Base-by-base conservation (phyloP, 2,113 vertebrate species). In the Chaenogobius annularis region DNA sequence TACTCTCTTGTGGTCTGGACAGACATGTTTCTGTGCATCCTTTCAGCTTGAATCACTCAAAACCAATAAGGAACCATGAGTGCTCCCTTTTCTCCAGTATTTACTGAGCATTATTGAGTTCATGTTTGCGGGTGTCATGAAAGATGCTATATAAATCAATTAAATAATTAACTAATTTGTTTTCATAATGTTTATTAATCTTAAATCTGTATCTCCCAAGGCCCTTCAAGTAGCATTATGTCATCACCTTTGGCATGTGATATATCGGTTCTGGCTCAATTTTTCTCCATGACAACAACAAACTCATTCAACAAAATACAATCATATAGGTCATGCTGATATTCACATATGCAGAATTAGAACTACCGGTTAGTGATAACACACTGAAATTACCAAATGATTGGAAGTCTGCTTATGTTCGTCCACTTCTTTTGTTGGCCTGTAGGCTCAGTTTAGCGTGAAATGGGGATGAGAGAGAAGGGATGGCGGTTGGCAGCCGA, bases 271-370 rank as follows among this genome's bases (percentile, higher is more conserved):
- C 58, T 61, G 17, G 58, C 58, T 26, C 26, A 35, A 35, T 26
- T 37, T 37, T 37, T 62, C 59, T 37, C 59, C 7, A 19, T 62
- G 59, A 37, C 59, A 37, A 62, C 59, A 62, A 62, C 37, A 40
- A 40, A 13, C 31, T 10, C 37, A 19, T 26, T 35, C 5, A 61
- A 61, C 58, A 61, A 15, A 9, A 37, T 35, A 61, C 58, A 61
- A 31, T 26, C 14, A 37, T 20, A 20, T 9, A 40, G 37, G 8
- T 40, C 37, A 40, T 40, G 7, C 37, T 40, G 37, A 40, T 40
- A 40, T 7, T 40, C 37, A 40, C 6, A 40, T 31, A 4, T 6
- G 37, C 5, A 6, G 37, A 40, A 40, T 40, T 40, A 40, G 26
- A 31, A 31, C 26, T 31, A n/a, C n/a, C n/a, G n/a, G n/a, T n/a